Evolutionary conservation across 2,113 vertebrate species (phyloP), one percentile per base, ranked within the genome.

Genomic region (Glareola pratincola): DNA sequence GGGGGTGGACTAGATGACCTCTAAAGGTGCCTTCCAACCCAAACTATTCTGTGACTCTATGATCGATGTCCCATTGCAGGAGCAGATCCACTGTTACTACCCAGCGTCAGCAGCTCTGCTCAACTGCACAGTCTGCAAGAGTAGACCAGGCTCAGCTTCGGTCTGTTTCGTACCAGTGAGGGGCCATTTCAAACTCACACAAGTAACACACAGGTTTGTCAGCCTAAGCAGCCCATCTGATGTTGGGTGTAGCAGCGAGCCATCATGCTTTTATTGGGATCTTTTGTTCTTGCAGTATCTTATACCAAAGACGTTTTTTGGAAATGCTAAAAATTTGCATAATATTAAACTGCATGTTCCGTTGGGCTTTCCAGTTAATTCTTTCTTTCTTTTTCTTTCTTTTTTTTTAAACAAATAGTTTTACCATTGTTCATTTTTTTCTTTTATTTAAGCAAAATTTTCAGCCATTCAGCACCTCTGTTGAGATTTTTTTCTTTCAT

Each of bases 401-500:
- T 9, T 51, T 57, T 57, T 85, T 62, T 57, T 63, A 9, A 77
- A 94, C 51, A 94, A 95, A 85, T 84, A 96, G n/a, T 94, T 95
- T 88, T 88, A 92, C 26, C 84, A 89, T 97, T 94, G 90, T 93
- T 96, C 86, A 20, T 0, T 95, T 78, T 96, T 95, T 91, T 63
- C 36, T 94, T 79, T 82, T 91, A 67, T 95, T 96, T 94, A 96
- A 98, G 89, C 66, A 96, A 95, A 97, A 77, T 95, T 92, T 92
- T 94, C 88, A 89, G 81, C 95, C 94, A 92, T 95, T 95, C 94
- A 91, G 86, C 0, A 8, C 79, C 77, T 92, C 94, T 87, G 91
- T 76, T 75, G 81, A 41, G 91, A 96, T 94, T 87, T 97, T 43
- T 96, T 96, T 85, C 96, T 95, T 96, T 97, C 92, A 92, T 94